Percentiles rank a stretch among this genome's conserved stretches.
These are phyloP conservation scores for Engraulis encrasicolus DNA, from an alignment of 2,113 vertebrate genomes.

Conservation along the genomic window DNA sequence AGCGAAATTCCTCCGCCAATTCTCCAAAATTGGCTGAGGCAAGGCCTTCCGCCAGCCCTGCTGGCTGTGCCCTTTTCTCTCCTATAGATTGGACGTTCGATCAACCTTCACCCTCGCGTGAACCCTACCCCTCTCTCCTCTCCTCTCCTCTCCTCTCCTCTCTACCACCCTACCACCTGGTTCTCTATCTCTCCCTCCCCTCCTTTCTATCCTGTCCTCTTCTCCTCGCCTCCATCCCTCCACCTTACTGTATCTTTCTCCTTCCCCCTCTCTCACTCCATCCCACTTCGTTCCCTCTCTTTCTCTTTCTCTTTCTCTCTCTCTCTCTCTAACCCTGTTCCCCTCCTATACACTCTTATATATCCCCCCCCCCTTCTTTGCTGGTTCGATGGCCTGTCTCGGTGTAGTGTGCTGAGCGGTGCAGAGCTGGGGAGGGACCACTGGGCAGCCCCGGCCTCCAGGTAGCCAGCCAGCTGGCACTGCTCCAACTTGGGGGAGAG, in stretches of 20 bases:
- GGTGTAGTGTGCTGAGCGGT: slow-evolving; percentile 7
- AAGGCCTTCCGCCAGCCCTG: slow-evolving; percentile 40
- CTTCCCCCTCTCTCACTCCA: background rate
- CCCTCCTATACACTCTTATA: no score
- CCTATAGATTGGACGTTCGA: slow-evolving; percentile 49
- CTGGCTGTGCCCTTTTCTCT: slow-evolving; percentile 47
- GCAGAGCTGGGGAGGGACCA: slow-evolving; percentile 21
- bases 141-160: slow-evolving; percentile 25
- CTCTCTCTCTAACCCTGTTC: no score
- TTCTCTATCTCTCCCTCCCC: background rate
- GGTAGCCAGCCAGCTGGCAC: slow-evolving; percentile 50
- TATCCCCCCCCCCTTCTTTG: background rate
- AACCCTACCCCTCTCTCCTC: background rate
- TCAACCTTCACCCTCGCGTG: slow-evolving; percentile 48
- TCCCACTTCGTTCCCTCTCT: no score
- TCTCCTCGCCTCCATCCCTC: background rate
- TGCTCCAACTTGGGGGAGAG: slow-evolving; percentile 43
- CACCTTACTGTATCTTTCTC: no score
- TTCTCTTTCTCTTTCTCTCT: slow-evolving; percentile 22
- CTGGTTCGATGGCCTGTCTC: slow-evolving; percentile 33
- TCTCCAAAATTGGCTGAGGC: slow-evolving; percentile 40
- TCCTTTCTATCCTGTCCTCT: background rate
- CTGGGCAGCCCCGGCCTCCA: slow-evolving; percentile 38
- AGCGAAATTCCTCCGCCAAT: slow-evolving; percentile 45
- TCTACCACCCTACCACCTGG: no score